A percentile compares a stretch with the other conserved stretches of the same genome.
These are phyloP conservation scores for Adoxophyes honmai DNA, from an alignment of 1,140 invertebrate genomes.

Conservation along the genomic window DNA sequence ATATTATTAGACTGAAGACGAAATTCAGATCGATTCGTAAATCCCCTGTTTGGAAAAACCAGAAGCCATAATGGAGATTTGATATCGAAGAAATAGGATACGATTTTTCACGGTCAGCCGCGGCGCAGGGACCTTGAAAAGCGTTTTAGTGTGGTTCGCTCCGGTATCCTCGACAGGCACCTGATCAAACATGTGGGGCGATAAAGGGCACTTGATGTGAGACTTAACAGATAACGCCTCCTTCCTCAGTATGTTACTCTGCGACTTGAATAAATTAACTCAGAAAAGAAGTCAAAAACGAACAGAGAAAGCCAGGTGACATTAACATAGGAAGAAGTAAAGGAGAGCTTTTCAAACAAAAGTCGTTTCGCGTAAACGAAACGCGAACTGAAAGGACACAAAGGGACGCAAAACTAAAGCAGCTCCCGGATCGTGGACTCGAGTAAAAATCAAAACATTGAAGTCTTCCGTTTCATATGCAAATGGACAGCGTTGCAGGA, in stretches of 20 bases:
- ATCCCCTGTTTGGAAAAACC: slow-evolving; percentile 10
- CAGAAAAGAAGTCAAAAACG: neutral
- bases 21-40: neutral
- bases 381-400: slow-evolving; percentile 27
- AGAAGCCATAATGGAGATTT: slow-evolving; percentile 41
- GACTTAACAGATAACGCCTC: slow-evolving; percentile 60
- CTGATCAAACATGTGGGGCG: slow-evolving; percentile 70
- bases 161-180: slow-evolving; percentile 54
- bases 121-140: slow-evolving; percentile 44
- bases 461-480: slow-evolving; percentile 55
- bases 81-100: slow-evolving; percentile 48
- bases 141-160: slow-evolving; percentile 40
- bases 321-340: slow-evolving; percentile 17
- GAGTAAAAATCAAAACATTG: slow-evolving; percentile 53
- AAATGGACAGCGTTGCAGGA: slow-evolving; percentile 41
- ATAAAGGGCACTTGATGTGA: slow-evolving; percentile 71
- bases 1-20: neutral
- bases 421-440: slow-evolving; percentile 23
- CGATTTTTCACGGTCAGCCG: slow-evolving; percentile 56
- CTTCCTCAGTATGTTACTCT: slow-evolving; percentile 45
- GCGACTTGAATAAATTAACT: slow-evolving; percentile 18
- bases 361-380: slow-evolving; percentile 16
- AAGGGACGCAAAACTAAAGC: slow-evolving; percentile 22
- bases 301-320: neutral
- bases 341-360: neutral